Evolutionary conservation across 35 echinoderm and acorn worm species (phyloP).

Genomic region (Chiridota heheva): DNA sequence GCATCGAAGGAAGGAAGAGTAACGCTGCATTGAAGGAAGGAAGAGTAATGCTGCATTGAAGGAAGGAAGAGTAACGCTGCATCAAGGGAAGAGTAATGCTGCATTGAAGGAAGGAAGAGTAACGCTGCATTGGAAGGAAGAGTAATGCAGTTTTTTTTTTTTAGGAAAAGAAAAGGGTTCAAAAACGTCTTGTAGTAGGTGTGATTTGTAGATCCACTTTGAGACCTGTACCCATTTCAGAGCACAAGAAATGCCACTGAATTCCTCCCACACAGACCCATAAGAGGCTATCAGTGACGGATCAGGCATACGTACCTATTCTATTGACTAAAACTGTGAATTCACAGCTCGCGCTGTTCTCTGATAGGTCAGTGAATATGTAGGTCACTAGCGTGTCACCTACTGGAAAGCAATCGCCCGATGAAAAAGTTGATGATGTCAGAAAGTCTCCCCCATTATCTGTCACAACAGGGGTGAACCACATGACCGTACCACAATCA

Average conservation of each 20-base stretch:
- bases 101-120: too few relatives aligned
- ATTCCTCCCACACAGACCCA: not conserved
- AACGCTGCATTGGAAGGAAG: too few relatives aligned
- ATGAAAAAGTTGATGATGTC: not conserved
- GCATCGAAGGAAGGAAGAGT: too few relatives aligned
- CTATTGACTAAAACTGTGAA: slow-evolving; percentile 17
- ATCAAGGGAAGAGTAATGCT: too few relatives aligned
- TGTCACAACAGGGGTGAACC: too few relatives aligned
- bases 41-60: too few relatives aligned
- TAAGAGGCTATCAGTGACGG: not conserved
- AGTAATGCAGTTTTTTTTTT: not conserved
- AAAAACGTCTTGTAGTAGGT: too few relatives aligned
- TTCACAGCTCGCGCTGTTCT: slow-evolving; percentile 23
- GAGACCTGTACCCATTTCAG: not conserved
- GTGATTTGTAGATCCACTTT: not conserved
- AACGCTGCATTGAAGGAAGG: too few relatives aligned
- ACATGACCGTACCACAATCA: too few relatives aligned
- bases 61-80: too few relatives aligned
- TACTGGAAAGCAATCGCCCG: slow-evolving; percentile 16
- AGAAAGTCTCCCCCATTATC: not conserved
- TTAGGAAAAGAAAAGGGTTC: not conserved
- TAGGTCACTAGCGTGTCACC: slow-evolving; percentile 19
- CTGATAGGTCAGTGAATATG: slow-evolving; percentile 31
- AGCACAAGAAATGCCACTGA: not conserved
- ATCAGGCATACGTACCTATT: not conserved